Percentiles rank a stretch among this genome's conserved stretches.
Conservation (phyloP, 2,797 vertebrate genomes). For the Chromobotia macracanthus region DNA sequence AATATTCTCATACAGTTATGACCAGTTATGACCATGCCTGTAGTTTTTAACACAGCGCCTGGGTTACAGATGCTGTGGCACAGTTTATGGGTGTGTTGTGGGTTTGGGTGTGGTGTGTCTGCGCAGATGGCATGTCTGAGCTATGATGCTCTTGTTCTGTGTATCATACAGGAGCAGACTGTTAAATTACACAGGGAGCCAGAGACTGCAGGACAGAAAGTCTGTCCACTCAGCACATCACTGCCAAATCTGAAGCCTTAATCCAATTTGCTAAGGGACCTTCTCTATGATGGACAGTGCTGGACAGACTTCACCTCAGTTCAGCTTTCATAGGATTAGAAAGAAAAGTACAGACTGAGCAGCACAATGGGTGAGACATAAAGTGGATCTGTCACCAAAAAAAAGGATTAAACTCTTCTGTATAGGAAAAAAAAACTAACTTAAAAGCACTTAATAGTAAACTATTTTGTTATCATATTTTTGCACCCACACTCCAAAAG, state of each 20-base stretch:
- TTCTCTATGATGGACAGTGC: constrained; percentile 34
- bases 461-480: no score
- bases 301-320: constrained; percentile 20
- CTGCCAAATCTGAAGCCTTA: constrained; percentile 56
- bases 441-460: no score
- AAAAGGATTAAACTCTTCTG: background rate
- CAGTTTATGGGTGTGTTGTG: constrained; percentile 46
- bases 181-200: constrained; percentile 50
- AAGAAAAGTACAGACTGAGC: background rate
- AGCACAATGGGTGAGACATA: background rate
- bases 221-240: constrained; percentile 44
- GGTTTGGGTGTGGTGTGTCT: constrained; percentile 55
- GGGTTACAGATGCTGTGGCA: background rate
- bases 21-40: no score
- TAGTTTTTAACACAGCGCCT: background rate
- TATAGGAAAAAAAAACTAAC: background rate
- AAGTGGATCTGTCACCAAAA: background rate
- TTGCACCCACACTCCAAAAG: no score
- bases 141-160: constrained; percentile 48
- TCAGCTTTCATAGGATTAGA: constrained; percentile 21
- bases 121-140: constrained; percentile 65
- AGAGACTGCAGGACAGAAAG: constrained; percentile 54
- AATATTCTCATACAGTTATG: no score
- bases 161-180: constrained; percentile 43
- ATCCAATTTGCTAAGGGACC: constrained; percentile 57